Conservation (phyloP, 2,888 invertebrate species). For the Apeira syringaria region DNA sequence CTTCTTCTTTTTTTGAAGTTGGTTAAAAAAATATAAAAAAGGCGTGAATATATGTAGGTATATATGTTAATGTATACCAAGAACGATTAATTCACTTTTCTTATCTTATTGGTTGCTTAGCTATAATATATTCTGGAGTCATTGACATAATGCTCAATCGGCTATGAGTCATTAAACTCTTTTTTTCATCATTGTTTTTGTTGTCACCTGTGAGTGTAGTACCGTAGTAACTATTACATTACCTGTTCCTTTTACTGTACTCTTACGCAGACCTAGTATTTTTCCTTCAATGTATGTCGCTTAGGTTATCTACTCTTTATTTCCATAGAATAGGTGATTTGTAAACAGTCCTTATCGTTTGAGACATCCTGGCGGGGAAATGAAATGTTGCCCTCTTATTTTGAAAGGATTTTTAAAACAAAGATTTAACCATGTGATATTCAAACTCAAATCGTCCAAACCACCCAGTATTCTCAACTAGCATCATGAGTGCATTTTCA, state of each 20-base stretch:
- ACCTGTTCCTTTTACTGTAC: not conserved
- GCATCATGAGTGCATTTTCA: no score
- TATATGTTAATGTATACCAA: slow-evolving; percentile 2
- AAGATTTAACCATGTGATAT: no score
- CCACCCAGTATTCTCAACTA: no score
- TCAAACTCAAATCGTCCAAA: no score
- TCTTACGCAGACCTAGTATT: slow-evolving; percentile 10
- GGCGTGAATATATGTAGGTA: no score
- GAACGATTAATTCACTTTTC: slow-evolving; percentile 18
- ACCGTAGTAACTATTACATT: not conserved
- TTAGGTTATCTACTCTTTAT: slow-evolving; percentile 4
- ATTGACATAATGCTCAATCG: slow-evolving; percentile 12
- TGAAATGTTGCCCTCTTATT: no score
- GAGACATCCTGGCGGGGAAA: no score
- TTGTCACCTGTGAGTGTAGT: slow-evolving; percentile 8
- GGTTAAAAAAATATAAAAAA: no score
- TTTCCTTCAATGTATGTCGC: slow-evolving; percentile 8
- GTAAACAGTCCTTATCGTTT: no score
- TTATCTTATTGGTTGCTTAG: slow-evolving; percentile 9
- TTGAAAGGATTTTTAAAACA: no score
- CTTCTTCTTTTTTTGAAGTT: no score
- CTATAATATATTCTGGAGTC: slow-evolving; percentile 4
- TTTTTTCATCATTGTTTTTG: slow-evolving; percentile 5
- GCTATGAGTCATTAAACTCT: slow-evolving; percentile 13
- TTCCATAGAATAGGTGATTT: not conserved